Evolutionary conservation across 2,888 invertebrate species (phyloP), one percentile per base, ranked within the genome.

Genomic region (Loripinus fragilis): DNA sequence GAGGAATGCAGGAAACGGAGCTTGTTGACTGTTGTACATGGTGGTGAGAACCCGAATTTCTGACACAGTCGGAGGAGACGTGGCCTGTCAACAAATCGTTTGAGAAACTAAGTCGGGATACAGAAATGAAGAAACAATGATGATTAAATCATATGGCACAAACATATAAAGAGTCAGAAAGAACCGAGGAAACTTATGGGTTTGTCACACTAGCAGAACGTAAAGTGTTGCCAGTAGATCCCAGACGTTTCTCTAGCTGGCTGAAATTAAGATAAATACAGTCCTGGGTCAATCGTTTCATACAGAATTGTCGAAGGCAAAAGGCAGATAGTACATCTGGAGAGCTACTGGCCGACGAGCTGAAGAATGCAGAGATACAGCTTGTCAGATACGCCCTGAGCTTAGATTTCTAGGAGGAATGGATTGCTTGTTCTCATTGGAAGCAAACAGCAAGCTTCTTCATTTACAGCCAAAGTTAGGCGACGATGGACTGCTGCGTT

Each of bases 381-480:
- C 48, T 75, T 33, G 55, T 75, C 38, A 60, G 48, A 50, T 20
- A 41, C n/a, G 23, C 60, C 7, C 48, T 33, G 25, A 12, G 17
- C n/a, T 12, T 8, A 60, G 33, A 25, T 28, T 48, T 48, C n/a
- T 15, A 5, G n/a, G 48, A 48, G 3, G 48, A 48, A 48, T 48
- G 48, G 48, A 48, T 20, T n/a, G 42, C 10, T 42, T 45, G 2
- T 38, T 48, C 33, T n/a, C 64, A 23, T 17, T 71, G 38, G 35
- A 60, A 8, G 35, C 28, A 17, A 55, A n/a, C 10, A 72, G 45
- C 71, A 74, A 74, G 52, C 41, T 78, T 38, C 50, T 52, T 20
- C 15, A n/a, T 7, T 74, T 78, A 30, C 45, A 65, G n/a, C 75
- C 68, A 17, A 67, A n/a, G 23, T n/a, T 75, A 7, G 74, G 66